phyloP scores from a whole-genome alignment of 2,113 vertebrate species.

The Argyrosomus japonicus region DNA sequence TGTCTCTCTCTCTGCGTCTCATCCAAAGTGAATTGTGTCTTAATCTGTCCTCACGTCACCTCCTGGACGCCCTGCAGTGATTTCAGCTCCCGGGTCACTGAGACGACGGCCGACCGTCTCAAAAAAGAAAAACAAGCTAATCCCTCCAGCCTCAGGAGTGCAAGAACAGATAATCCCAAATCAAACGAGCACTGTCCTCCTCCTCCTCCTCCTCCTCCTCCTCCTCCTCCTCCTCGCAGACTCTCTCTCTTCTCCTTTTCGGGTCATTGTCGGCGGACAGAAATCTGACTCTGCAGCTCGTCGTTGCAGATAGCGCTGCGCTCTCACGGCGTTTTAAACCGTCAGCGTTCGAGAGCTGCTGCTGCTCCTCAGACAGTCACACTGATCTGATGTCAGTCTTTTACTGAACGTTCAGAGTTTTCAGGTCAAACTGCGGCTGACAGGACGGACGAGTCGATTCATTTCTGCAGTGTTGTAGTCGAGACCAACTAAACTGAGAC shows the following conservation, averaged over 20 bases:
- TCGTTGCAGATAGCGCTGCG: neutral
- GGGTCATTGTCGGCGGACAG: constrained; percentile 8
- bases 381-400: neutral
- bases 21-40: constrained; percentile 8
- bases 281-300: neutral
- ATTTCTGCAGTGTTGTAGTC: too few relatives aligned
- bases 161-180: constrained; percentile 51
- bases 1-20: neutral
- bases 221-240: neutral
- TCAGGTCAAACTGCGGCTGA: neutral
- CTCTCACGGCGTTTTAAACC: neutral
- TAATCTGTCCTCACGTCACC: constrained; percentile 38
- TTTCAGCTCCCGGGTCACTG: constrained; percentile 1
- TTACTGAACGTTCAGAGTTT: neutral
- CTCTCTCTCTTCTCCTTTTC: neutral
- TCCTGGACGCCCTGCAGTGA: neutral
- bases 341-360: neutral
- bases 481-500: too few relatives aligned
- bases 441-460: neutral
- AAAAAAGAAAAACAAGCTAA: constrained; percentile 37
- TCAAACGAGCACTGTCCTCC: constrained; percentile 34
- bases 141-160: constrained; percentile 35
- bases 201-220: constrained; percentile 8
- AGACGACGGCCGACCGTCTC: neutral
- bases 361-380: neutral